Base-by-base conservation (phyloP, 1,140 invertebrate species). In the Zaprionus ornatus region DNA sequence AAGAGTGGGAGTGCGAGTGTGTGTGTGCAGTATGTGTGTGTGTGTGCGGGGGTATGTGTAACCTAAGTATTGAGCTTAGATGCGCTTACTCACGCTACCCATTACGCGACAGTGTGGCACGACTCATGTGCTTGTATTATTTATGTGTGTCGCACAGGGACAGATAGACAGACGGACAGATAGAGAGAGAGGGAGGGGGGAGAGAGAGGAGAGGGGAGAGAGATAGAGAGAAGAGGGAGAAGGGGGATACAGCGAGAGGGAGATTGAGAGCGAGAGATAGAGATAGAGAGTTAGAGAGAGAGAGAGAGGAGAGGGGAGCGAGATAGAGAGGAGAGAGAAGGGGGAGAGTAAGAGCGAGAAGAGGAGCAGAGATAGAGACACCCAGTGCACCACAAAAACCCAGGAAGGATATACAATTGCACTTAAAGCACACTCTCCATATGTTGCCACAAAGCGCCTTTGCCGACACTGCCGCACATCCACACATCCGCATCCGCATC, bases 391-490 rank as follows among this genome's bases (percentile, higher is more conserved):
- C 82, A 79, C 82, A 82, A 66, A 77, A 81, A 76, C 82, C 79
- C 63, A 82, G 75, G 67, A 59, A 77, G 82, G 83, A 86, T 86
- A 86, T 86, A 86, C 82, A 86, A 86, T 86, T 86, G 82, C 82
- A 86, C 82, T 86, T 86, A 86, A 82, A 86, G 82, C 82, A 77
- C 69, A 67, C 82, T 74, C 82, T 74, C 82, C 82, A 87, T 86
- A 86, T 86, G 82, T 86, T 84, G 83, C 83, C 76, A 67, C 79
- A 76, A 86, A 86, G 71, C 82, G 82, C 82, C 82, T 85, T 86
- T 71, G 60, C 73, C 65, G 21, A 56, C 61, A 57, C 61, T 54
- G 54, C 80, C 52, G 66, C 74, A 29, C 48, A 55, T 45, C 52
- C 60, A 23, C 48, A 55, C 73, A 77, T 66, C 17, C 57, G 25